Evolutionary conservation across 2,888 invertebrate genomes (phyloP).

Genomic region (Steromphala cineraria): DNA sequence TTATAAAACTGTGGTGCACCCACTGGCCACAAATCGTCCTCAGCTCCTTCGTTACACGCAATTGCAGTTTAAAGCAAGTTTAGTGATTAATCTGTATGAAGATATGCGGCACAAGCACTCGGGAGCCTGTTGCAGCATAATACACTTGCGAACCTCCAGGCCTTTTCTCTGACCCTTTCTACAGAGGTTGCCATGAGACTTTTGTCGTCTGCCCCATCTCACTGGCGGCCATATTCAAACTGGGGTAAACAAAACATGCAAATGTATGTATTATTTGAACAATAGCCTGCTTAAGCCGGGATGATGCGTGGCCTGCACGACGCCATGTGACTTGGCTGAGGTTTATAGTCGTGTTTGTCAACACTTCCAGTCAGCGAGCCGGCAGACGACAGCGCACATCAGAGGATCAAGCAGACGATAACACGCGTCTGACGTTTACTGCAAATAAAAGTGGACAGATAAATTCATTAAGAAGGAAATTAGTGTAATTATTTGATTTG

Average conservation of each 20-base stretch:
- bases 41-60: no score
- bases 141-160: not conserved
- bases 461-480: not conserved
- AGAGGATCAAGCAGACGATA: not conserved
- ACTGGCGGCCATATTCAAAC: not conserved
- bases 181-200: not conserved
- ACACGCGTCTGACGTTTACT: not conserved
- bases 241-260: not conserved
- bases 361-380: not conserved
- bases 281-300: not conserved
- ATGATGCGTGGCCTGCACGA: not conserved
- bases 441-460: not conserved
- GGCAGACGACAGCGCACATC: not conserved
- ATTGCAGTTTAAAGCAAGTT: not conserved
- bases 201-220: not conserved
- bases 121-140: not conserved
- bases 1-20: no score
- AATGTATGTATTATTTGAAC: constrained; percentile 8
- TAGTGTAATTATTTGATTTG: constrained; percentile 8
- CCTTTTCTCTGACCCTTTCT: not conserved
- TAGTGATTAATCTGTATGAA: not conserved
- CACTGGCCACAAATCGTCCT: no score
- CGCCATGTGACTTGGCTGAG: not conserved
- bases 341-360: constrained; percentile 6
- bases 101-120: not conserved